Base-by-base conservation (phyloP, 2,888 invertebrate species). In the Leptothorax acervorum region DNA sequence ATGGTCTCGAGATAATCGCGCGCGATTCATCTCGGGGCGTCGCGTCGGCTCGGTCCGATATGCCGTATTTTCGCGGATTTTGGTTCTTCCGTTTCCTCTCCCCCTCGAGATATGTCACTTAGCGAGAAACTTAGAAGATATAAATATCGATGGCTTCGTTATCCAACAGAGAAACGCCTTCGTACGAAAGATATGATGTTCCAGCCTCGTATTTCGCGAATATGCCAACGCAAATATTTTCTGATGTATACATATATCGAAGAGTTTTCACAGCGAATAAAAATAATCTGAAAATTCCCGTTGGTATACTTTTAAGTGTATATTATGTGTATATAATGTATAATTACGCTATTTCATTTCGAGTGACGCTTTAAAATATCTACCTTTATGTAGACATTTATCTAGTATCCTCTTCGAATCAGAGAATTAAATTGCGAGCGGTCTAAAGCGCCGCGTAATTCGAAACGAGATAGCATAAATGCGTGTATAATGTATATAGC, bases 251-350 rank as follows among this genome's bases (percentile, higher is more conserved):
- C 42, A 48, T 83, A 70, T 81, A 55, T 85, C 82, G 63, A 86
- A 88, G 85, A 88, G 88, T 68, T 85, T 23, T 68, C 74, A 65
- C 73, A 45, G 82, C 82, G 76, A 86, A 86, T 82, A 89, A 89
- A 92, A 91, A 89, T 91, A 92, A 92, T 90, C 81, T 85, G 66
- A 87, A 88, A 88, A 88, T 85, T 84, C 83, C 89, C 87, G 88
- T 88, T 90, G 81, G 86, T 82, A 84, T 65, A 76, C 76, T 83
- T 76, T 81, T 87, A 85, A 75, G 57, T 87, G 55, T 78, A n/a
- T 76, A 28, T 74, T 68, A 53, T 55, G 23, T 78, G 23, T 68
- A 82, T 84, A 51, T 78, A 51, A 48, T 68, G 28, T 68, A 68
- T 48, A 51, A 65, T 68, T 68, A 48, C 31, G 66, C 4, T 68